A percentile compares a stretch with the other conserved stretches of the same genome.
These are phyloP conservation scores for Panzeria rudis DNA, from an alignment of 2,888 invertebrate genomes.

Conservation along the genomic window DNA sequence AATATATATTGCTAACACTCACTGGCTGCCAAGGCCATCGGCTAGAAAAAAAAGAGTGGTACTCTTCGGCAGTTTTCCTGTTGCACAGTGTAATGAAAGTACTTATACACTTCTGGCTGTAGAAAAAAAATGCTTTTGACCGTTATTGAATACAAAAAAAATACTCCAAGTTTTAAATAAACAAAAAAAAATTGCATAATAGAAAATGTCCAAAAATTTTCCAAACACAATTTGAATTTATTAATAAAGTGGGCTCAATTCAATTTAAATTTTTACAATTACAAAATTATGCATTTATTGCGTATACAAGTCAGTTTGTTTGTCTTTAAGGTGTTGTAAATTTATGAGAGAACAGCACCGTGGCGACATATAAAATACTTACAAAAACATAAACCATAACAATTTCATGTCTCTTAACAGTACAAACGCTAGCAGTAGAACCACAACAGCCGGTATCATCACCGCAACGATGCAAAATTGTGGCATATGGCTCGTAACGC, in stretches of 20 bases:
- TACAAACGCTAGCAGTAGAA: slow-evolving; percentile 88
- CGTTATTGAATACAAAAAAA: background rate
- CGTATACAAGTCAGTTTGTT: background rate
- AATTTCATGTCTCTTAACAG: slow-evolving; percentile 86
- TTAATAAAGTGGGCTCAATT: slow-evolving; percentile 26
- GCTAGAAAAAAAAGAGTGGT: no score
- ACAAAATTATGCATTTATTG: background rate
- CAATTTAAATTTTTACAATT: slow-evolving; percentile 19
- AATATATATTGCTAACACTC: no score
- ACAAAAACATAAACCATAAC: slow-evolving; percentile 80
- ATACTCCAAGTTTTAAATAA: background rate
- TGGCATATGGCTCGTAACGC: slow-evolving; percentile 92
- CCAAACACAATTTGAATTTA: slow-evolving; percentile 9
- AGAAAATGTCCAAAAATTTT: background rate
- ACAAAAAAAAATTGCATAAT: background rate
- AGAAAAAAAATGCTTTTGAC: background rate
- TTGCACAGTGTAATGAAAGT: no score
- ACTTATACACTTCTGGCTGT: background rate
- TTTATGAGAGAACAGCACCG: slow-evolving; percentile 17
- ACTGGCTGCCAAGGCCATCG: no score
- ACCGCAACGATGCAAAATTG: slow-evolving; percentile 93
- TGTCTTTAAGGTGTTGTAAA: slow-evolving; percentile 1
- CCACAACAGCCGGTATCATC: slow-evolving; percentile 94
- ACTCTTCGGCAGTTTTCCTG: no score
- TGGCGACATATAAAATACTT: slow-evolving; percentile 72